Evolutionary conservation across 2,797 vertebrate genomes (phyloP).

Genomic region (Triplophysa yarkandensis): DNA sequence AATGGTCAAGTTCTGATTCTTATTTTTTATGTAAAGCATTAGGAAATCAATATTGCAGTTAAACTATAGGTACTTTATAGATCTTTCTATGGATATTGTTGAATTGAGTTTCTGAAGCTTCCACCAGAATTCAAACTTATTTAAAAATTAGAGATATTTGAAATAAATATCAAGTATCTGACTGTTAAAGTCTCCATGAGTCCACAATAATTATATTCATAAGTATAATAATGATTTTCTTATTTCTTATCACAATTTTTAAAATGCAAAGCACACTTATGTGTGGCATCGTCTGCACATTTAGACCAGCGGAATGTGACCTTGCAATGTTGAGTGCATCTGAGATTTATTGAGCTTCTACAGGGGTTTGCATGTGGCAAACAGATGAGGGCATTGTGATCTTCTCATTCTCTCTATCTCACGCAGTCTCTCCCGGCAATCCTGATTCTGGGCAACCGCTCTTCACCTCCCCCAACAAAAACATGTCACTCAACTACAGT

Average conservation of each 20-base stretch:
- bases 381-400: slow-evolving; percentile 79
- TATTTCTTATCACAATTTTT: background rate
- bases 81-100: background rate
- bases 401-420: slow-evolving; percentile 57
- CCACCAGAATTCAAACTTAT: background rate
- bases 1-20: background rate
- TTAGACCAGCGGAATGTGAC: slow-evolving; percentile 74
- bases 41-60: background rate
- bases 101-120: background rate
- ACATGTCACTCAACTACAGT: slow-evolving; percentile 35
- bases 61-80: background rate
- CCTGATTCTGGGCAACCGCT: slow-evolving; percentile 42
- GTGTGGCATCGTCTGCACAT: slow-evolving; percentile 66
- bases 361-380: slow-evolving; percentile 80
- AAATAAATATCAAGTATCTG: too few species aligned
- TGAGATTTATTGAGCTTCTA: slow-evolving; percentile 81
- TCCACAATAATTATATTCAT: too few species aligned
- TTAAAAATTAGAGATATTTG: too few species aligned
- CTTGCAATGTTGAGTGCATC: slow-evolving; percentile 72
- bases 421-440: slow-evolving; percentile 40
- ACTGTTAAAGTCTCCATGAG: background rate
- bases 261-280: slow-evolving; percentile 60
- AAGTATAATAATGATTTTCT: too few species aligned
- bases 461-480: slow-evolving; percentile 39
- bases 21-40: background rate